These are phyloP conservation scores for Orius insidiosus DNA, from an alignment of 1,140 invertebrate genomes.

Conservation along the genomic window DNA sequence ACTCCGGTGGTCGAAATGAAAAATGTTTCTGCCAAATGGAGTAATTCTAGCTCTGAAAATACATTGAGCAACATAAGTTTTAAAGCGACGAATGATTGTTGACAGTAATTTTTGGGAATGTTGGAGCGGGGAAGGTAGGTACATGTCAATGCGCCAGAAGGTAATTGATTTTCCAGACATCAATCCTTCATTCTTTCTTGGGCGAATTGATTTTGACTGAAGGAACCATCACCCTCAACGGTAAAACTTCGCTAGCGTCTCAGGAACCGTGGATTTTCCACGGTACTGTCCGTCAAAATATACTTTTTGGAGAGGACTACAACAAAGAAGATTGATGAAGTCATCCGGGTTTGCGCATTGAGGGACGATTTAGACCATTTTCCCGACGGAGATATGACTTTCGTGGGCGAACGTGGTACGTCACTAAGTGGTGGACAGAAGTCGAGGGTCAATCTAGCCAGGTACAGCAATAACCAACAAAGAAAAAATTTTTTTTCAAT, in stretches of 20 bases:
- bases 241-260: constrained; percentile 47
- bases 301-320: constrained; percentile 55
- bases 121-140: too few species aligned
- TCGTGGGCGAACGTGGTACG: constrained; percentile 65
- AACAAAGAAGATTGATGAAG: constrained; percentile 34
- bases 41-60: too few species aligned
- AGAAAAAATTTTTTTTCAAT: neutral
- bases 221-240: constrained; percentile 42
- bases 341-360: constrained; percentile 41
- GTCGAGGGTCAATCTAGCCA: constrained; percentile 38
- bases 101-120: too few species aligned
- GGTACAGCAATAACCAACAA: too few species aligned
- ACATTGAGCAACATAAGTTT: too few species aligned
- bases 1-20: too few species aligned
- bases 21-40: too few species aligned
- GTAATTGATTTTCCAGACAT: constrained; percentile 23
- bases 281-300: constrained; percentile 49
- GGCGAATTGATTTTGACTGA: constrained; percentile 42
- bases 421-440: constrained; percentile 56
- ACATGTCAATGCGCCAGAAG: too few species aligned
- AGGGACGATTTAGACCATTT: constrained; percentile 38
- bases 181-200: constrained; percentile 52
- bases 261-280: constrained; percentile 65
- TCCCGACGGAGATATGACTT: constrained; percentile 47
- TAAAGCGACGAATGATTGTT: too few species aligned